Base-by-base conservation (phyloP, 2,888 invertebrate genomes). In the Hoplodrina blanda region DNA sequence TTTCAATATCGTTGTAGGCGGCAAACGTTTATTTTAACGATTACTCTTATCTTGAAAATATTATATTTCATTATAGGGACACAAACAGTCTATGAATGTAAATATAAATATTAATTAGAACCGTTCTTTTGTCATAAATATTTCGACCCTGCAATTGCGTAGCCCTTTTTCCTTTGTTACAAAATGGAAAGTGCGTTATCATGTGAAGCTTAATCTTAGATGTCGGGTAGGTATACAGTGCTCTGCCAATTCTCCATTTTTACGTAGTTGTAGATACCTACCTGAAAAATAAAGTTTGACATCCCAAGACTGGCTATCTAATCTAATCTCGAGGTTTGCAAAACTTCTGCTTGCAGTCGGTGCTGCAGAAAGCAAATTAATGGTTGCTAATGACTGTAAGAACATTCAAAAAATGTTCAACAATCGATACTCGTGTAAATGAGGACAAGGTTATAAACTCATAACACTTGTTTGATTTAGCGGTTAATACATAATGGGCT, bases 381-480 rank as follows among this genome's bases (percentile, higher is more conserved):
- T 33, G 55, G 33, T 3, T 46, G 25, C 37, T 19, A 10, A 55
- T 55, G 19, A 17, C 54, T 46, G 19, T 20, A 52, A 53, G 33
- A 69, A 59, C 46, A 49, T 54, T 44, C 37, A 63, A 72, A 62
- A 71, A 57, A 52, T 70, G 37, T 64, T 63, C 15, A 78, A 69
- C 65, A 74, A 81, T 76, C 78, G 75, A 85, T 85, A 80, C 8
- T 37, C 65, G 60, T 76, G 76, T 79, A 83, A 85, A 84, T 68
- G 83, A 70, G 80, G 75, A 75, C 85, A 85, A 85, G 85, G 86
- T 76, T 80, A 63, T 62, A 73, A 73, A 76, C 66, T 70, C 53
- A 52, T 71, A 83, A 78, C 73, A 78, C 76, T 82, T 76, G 75
- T 82, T 83, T 72, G 73, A 79, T 71, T 76, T 76, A 73, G 82